Base-by-base conservation (phyloP, 2,888 invertebrate genomes). In the Heteromyza rotundicornis region DNA sequence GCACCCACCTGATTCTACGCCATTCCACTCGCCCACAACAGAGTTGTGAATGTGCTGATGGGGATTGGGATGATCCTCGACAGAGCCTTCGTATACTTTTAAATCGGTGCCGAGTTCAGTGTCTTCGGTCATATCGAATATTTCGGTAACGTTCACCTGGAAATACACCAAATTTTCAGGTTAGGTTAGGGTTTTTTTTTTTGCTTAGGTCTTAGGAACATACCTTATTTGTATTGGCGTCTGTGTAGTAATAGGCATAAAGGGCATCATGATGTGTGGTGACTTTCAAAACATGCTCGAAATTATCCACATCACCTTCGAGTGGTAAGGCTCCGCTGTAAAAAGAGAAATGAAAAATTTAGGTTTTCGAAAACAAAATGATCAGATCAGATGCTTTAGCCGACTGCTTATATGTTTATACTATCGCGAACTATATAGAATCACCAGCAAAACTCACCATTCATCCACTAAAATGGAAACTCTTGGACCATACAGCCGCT, bases 221-320 rank as follows among this genome's bases (percentile, higher is more conserved):
- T 80, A 90, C 91, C 86, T 92, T 90, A 82, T 94, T 92, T 74
- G 93, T 89, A 54, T 73, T 73, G 72, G 91, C 90, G 80, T 95
- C 95, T 80, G 92, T 89, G 81, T 95, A 96, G 84, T 96, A 95
- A 84, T 93, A 96, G 0, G 95, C 92, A 86, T 96, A 92, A 17
- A 83, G 85, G 0, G 95, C 92, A 71, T 96, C 96, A 76, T 95
- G 94, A 71, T 93, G 90, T 50, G 91, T 86, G 57, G 95, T 94
- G 71, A 92, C 92, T 83, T 88, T 87, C 53, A 89, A 84, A 68
- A 90, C 88, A 77, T 90, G 89, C 68, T 90, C 90, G 78, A 89
- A 90, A 27, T 90, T 87, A 77, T 90, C 90, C 53, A 82, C 80
- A 69, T 86, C 85, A 57, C 72, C 75, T 70, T 81, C 78, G 3